Conservation (phyloP, 2,113 vertebrate genomes). For the Buteo buteo region DNA sequence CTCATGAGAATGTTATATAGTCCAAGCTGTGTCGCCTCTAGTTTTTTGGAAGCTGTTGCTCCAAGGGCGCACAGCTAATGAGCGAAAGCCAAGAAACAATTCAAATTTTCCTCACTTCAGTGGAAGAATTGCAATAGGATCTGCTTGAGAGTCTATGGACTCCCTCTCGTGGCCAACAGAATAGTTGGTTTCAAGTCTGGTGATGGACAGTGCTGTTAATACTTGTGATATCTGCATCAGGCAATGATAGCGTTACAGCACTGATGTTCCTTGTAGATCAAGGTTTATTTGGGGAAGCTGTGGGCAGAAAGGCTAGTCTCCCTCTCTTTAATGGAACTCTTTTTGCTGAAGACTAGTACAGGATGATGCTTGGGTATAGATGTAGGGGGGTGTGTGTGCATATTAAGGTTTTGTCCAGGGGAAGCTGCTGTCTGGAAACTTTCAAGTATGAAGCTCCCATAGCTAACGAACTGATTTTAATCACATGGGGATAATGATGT, state of each 20-base stretch:
- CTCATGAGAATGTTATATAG: not conserved
- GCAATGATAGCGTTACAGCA: not conserved
- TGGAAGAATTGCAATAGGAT: not conserved
- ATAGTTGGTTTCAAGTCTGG: not conserved
- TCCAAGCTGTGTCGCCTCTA: not conserved
- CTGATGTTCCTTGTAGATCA: not conserved
- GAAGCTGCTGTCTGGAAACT: not conserved
- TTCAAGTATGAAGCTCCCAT: not conserved
- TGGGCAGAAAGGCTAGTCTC: not conserved
- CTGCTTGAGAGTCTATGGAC: not conserved
- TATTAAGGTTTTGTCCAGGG: not conserved
- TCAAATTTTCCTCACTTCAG: not conserved
- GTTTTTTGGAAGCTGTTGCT: not conserved
- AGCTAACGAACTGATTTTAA: not conserved
- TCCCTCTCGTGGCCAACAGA: slow-evolving; percentile 32
- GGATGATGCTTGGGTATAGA: not conserved
- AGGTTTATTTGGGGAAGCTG: slow-evolving; percentile 29
- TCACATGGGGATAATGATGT: not conserved
- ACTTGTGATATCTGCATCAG: not conserved
- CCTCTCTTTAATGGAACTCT: not conserved
- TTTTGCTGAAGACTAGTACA: not conserved
- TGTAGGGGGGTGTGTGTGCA: no score
- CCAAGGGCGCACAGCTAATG: not conserved
- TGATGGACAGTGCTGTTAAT: not conserved
- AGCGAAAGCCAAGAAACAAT: not conserved